Base-by-base conservation (phyloP, 1,140 invertebrate genomes). In the Vollenhovia emeryi region DNA sequence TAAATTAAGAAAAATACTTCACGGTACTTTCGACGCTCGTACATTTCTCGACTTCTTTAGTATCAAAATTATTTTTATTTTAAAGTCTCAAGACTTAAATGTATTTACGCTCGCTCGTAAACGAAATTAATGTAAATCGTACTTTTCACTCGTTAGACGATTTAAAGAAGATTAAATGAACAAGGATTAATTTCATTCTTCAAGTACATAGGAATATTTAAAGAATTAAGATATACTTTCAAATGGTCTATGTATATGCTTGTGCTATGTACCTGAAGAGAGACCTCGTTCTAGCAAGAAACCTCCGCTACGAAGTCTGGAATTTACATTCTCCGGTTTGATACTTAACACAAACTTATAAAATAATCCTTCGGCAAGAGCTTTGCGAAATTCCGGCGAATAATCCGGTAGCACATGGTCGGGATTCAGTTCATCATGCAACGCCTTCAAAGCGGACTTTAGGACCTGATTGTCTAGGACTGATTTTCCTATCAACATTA, bases 321-420 rank as follows among this genome's bases (percentile, higher is more conserved):
- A 84, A 69, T 91, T 91, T 7, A 95, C 75, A 2, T 93, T 90
- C 0, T 92, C 64, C 0, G 95, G 94, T n/a, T 93, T 94, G 8
- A 95, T 91, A 80, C 94, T 95, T 8, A 97, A 84, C 15, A 96
- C 90, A 78, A 95, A 96, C 95, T 98, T 98, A 91, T 98, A 98
- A 85, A 98, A 96, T 24, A 98, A 91, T 75, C 96, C 95, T 59
- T 96, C 95, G 1, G 97, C 96, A 27, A 98, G 92, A 76, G 95
- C 95, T 86, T 96, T 96, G 27, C 97, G 95, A 84, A 96, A 97
- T 48, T 96, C 94, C 0, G 97, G 96, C 1, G 96, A 95, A 15
- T 96, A 95, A 91, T 98, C 96, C 0, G 96, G 96, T 3, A 96
- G 94, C 15, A 95, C 92, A 43, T 95, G 92, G 85, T 96, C 96